A percentile compares a stretch with the other conserved stretches of the same genome.
Evolutionary conservation across 2,888 invertebrate species (phyloP).

Genomic region (Pardosa pseudoannulata): DNA sequence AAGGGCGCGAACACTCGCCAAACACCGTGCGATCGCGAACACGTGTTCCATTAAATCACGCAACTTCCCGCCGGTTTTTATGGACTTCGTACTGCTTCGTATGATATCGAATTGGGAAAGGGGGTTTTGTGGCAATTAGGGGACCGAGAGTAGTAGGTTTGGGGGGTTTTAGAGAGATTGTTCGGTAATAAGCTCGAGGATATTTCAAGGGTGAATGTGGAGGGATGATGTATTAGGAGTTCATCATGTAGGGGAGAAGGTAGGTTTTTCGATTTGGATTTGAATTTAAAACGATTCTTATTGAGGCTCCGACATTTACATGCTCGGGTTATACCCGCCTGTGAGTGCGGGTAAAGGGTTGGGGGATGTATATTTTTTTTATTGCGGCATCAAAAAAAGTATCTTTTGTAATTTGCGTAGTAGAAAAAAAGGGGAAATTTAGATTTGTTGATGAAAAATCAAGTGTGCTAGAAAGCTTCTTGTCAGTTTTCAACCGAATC

Average conservation of each 20-base stretch:
- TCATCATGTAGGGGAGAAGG: background rate
- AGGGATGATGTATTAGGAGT: background rate
- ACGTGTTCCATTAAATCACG: slow-evolving; percentile 35
- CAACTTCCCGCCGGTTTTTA: slow-evolving; percentile 19
- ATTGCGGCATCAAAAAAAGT: background rate
- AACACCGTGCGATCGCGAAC: slow-evolving; percentile 38
- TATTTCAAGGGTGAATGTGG: background rate
- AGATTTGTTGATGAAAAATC: background rate
- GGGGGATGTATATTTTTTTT: background rate
- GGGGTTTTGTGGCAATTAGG: background rate
- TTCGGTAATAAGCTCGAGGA: slow-evolving; percentile 1
- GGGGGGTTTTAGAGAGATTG: background rate
- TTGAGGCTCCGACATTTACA: background rate
- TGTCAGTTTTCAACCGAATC: no score
- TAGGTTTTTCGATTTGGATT: background rate
- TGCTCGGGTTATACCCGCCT: background rate
- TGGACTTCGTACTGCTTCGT: background rate
- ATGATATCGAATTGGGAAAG: background rate
- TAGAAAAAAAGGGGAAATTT: background rate
- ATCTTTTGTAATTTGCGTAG: background rate
- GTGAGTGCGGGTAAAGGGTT: background rate
- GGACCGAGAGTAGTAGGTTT: background rate
- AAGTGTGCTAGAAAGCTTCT: background rate
- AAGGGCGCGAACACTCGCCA: slow-evolving; percentile 29
- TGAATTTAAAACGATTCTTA: slow-evolving; percentile 7